phyloP scores from a whole-genome alignment of 2,113 vertebrate species.

The Microcebus tavaratra region DNA sequence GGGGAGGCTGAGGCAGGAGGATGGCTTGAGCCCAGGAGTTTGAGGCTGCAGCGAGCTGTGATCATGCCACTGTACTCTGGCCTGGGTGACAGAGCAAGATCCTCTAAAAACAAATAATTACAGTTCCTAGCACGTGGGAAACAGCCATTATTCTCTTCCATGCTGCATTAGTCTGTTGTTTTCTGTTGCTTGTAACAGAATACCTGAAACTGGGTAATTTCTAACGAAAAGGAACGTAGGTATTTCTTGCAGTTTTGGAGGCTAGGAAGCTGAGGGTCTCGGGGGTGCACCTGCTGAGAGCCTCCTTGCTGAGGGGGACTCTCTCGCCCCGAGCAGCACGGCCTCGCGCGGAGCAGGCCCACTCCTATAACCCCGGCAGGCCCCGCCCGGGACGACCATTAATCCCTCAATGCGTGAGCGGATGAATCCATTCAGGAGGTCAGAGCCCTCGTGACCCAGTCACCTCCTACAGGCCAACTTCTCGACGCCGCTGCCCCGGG shows the following conservation, averaged over 20 bases:
- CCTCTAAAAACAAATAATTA: background rate
- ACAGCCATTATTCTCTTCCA: too few relatives aligned
- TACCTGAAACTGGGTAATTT: background rate
- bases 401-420: background rate
- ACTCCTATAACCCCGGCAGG: background rate
- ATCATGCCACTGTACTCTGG: too few relatives aligned
- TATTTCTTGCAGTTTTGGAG: background rate
- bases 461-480: background rate
- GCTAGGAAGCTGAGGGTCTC: background rate
- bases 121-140: background rate
- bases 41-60: too few relatives aligned
- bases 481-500: background rate
- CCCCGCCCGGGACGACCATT: background rate
- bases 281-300: background rate
- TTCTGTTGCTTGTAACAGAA: background rate
- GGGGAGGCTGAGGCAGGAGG: too few relatives aligned
- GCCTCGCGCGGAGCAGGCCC: background rate
- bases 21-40: too few relatives aligned
- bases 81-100: too few relatives aligned
- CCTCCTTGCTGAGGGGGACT: background rate
- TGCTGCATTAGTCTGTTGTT: background rate
- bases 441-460: background rate
- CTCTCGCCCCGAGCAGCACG: background rate
- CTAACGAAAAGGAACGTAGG: background rate
- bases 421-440: background rate